Base-by-base conservation (phyloP, 2,888 invertebrate genomes). In the Teleogryllus oceanicus region DNA sequence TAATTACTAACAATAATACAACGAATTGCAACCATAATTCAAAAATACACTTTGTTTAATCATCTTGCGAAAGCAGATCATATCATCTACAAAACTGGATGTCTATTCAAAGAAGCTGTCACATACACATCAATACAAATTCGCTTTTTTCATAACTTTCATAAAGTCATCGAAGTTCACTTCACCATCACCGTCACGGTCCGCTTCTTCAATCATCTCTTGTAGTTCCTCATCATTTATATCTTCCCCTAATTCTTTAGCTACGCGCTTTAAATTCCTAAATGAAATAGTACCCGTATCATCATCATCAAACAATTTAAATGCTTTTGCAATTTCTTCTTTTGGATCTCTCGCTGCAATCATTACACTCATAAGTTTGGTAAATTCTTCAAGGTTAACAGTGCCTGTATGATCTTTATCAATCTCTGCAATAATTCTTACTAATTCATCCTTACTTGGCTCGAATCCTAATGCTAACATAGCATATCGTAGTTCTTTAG, bases 161-260 rank as follows among this genome's bases (percentile, higher is more conserved):
- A 98, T 88, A 86, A 99, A 99, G 86, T 98, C 98, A 79, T 96
- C 95, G 86, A 97, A 95, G 84, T 94, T 97, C 82, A 99, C 96
- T 89, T 96, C 96, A 2, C 97, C 97, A 88, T 98, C 98, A 0
- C 96, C 96, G 88, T 98, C 97, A 84, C 94, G 88, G 87, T 98
- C 98, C 8, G 98, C 98, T 88, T 99, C 98, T 85, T 96, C 95
- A 82, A 98, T 97, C 98, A 98, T 98, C 88, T 97, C 97, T 85
- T 88, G 88, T 75, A 98, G 88, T 87, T 99, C 98, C 86, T 98
- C 98, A 87, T 98, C 98, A 18, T 95, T 96, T 80, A 99, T 89
- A 84, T 94, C 96, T 88, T 99, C 99, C 0, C 98, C 98, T 76
- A 99, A 89, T 86, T 98, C 97, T 83, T 93, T 93, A 2, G 98